phyloP scores from a whole-genome alignment of 1,140 invertebrate species.

The Tetragnatha versicolor region DNA sequence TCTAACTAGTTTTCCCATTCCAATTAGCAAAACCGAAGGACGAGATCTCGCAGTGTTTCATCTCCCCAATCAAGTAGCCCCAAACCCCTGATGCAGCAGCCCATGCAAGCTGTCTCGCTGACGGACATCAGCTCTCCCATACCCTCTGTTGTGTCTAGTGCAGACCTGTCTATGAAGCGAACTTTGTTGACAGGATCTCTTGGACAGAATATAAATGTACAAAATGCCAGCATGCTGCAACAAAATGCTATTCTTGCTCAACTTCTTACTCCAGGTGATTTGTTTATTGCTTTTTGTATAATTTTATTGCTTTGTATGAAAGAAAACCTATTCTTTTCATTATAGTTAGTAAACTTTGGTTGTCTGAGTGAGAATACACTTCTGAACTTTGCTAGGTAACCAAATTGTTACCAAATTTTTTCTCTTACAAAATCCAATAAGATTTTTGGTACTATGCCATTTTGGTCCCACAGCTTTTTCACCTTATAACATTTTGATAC shows the following conservation, averaged over 20 bases:
- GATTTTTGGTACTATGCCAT: too few relatives aligned
- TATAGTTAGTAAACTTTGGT: too few relatives aligned
- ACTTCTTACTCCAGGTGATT: conserved; percentile 68
- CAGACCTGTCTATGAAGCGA: background rate
- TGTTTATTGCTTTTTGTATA: background rate
- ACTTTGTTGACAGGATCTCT: background rate
- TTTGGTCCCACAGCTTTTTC: too few relatives aligned
- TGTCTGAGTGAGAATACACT: too few relatives aligned
- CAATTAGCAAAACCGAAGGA: conserved; percentile 17
- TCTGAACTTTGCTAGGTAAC: too few relatives aligned
- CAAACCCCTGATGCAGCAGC: conserved; percentile 25
- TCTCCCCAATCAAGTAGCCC: conserved; percentile 52
- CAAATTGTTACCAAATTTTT: too few relatives aligned
- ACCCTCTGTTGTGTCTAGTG: background rate
- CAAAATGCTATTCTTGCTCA: conserved; percentile 73
- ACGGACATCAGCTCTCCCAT: conserved; percentile 44
- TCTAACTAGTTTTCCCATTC: too few relatives aligned
- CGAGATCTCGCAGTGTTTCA: conserved; percentile 53
- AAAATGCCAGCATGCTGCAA: conserved; percentile 53
- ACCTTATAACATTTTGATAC: too few relatives aligned
- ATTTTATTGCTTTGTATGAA: too few relatives aligned
- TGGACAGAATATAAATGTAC: conserved; percentile 12
- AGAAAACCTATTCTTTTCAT: too few relatives aligned
- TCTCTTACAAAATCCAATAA: too few relatives aligned
- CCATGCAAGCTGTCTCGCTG: conserved; percentile 43